These are phyloP conservation scores for Gephyroberyx darwinii DNA, from an alignment of 2,797 vertebrate species.

Conservation along the genomic window DNA sequence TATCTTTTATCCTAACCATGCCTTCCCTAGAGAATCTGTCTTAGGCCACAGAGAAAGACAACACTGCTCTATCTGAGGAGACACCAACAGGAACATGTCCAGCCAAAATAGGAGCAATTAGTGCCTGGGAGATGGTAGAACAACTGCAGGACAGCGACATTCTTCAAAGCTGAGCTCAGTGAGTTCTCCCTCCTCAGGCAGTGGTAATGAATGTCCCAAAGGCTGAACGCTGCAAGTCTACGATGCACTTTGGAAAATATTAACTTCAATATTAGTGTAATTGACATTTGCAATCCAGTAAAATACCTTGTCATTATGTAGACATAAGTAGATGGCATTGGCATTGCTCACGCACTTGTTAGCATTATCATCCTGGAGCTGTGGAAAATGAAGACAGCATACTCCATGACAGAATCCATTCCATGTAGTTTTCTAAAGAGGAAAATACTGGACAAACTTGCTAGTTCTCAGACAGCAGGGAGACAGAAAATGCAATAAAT, in stretches of 20 bases:
- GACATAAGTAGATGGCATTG: constrained; percentile 7
- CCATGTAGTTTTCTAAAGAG: constrained; percentile 40
- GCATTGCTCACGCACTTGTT: constrained; percentile 40
- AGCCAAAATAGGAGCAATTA: constrained; percentile 67
- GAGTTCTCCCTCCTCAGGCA: not conserved
- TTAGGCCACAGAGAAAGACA: constrained; percentile 47
- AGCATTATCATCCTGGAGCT: constrained; percentile 32
- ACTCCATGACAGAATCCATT: constrained; percentile 59
- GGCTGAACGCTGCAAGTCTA: constrained; percentile 41
- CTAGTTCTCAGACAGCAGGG: constrained; percentile 32
- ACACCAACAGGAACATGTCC: constrained; percentile 58
- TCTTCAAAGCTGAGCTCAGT: constrained; percentile 43
- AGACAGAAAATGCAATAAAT: constrained; percentile 44
- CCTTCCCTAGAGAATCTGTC: constrained; percentile 55
- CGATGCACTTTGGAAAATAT: constrained; percentile 42
- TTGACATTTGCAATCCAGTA: constrained; percentile 17
- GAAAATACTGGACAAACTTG: constrained; percentile 40
- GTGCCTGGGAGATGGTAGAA: constrained; percentile 50
- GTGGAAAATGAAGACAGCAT: constrained; percentile 49
- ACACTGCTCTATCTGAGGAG: constrained; percentile 54
- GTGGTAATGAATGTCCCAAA: constrained; percentile 26
- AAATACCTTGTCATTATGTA: constrained; percentile 46
- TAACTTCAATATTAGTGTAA: constrained; percentile 24
- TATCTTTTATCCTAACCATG: constrained; percentile 57
- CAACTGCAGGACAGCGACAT: constrained; percentile 55